phyloP scores from a whole-genome alignment of 1,140 invertebrate genomes.

The Caerostris darwini region DNA sequence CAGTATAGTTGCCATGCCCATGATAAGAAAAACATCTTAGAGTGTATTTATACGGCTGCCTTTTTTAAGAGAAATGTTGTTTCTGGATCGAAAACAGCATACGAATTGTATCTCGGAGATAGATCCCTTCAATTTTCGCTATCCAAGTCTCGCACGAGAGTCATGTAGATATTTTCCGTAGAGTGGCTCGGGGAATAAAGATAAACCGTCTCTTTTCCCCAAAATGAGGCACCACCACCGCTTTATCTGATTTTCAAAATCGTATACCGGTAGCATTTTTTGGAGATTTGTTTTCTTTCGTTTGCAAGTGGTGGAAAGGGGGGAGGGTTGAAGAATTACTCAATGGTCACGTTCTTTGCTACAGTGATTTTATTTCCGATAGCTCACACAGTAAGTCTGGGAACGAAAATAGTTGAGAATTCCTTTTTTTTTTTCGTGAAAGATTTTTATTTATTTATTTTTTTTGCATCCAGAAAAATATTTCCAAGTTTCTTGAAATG shows the following conservation, averaged over 20 bases:
- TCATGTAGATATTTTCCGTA: not conserved
- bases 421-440: not conserved
- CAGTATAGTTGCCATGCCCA: no score
- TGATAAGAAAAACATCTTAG: no score
- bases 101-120: not conserved
- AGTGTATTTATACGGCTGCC: no score
- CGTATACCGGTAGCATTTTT: slow-evolving; percentile 38
- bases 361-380: not conserved
- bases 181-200: not conserved
- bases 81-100: not conserved
- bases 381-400: not conserved
- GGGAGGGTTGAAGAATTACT: not conserved
- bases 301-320: not conserved
- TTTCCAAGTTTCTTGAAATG: not conserved
- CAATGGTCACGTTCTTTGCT: not conserved
- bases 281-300: slow-evolving; percentile 1
- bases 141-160: not conserved
- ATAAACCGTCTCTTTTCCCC: not conserved
- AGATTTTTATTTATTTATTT: not conserved
- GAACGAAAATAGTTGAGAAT: not conserved
- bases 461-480: not conserved
- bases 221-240: not conserved
- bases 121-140: not conserved
- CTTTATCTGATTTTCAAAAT: slow-evolving; percentile 17
- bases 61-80: no score